Evolutionary conservation across 2,797 vertebrate genomes (phyloP).

Genomic region (Smutsia temminckii): DNA sequence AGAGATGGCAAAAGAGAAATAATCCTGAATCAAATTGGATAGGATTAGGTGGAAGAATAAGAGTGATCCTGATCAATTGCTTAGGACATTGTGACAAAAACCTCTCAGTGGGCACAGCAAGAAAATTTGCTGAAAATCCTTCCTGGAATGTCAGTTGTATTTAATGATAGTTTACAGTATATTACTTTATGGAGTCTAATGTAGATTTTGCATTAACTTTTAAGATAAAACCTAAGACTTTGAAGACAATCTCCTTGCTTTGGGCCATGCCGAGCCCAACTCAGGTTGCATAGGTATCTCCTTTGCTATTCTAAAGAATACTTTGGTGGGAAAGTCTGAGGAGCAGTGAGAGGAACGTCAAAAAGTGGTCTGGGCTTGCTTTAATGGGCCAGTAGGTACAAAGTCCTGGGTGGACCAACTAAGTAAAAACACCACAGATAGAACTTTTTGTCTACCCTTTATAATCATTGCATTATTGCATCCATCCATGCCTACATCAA

Average conservation of each 20-base stretch:
- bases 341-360: background rate
- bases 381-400: background rate
- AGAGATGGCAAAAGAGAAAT: background rate
- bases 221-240: background rate
- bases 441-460: background rate
- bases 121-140: background rate
- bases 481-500: background rate
- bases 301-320: background rate
- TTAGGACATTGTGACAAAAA: background rate
- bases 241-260: background rate
- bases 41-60: background rate
- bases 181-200: background rate
- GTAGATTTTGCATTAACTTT: conserved; percentile 10
- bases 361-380: background rate
- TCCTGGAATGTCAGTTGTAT: background rate
- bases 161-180: background rate
- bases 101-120: background rate
- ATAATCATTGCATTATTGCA: background rate
- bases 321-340: background rate
- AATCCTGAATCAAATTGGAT: background rate
- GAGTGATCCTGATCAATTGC: background rate
- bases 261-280: background rate
- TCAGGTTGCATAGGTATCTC: background rate
- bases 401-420: background rate
- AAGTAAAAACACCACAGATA: background rate